Conservation (phyloP, 2,113 vertebrate genomes). For the Podarcis muralis region DNA sequence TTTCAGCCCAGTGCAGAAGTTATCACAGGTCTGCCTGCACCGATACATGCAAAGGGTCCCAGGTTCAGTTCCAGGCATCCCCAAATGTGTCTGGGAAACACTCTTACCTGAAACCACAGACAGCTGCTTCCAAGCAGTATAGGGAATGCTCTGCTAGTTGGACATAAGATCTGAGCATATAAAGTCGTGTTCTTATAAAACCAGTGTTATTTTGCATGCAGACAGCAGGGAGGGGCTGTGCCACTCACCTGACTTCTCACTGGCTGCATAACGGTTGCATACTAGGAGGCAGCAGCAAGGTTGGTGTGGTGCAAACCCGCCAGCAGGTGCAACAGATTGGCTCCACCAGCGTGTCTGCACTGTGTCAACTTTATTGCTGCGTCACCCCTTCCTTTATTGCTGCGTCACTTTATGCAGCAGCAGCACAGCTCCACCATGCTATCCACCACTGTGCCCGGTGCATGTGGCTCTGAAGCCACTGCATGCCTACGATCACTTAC, state of each 20-base stretch:
- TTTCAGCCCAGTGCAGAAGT: background rate
- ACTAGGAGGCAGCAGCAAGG: too few relatives aligned
- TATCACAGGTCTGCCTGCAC: background rate
- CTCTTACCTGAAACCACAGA: background rate
- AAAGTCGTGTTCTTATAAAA: background rate
- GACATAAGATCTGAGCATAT: background rate
- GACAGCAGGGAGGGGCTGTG: too few relatives aligned
- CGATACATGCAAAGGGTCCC: background rate
- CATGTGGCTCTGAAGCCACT: background rate
- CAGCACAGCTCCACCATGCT: too few relatives aligned
- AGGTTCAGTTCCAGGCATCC: background rate
- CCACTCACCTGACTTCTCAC: too few relatives aligned
- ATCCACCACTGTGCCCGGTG: background rate
- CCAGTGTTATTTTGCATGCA: background rate
- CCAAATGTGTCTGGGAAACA: background rate
- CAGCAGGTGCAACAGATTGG: too few relatives aligned
- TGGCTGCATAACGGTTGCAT: too few relatives aligned
- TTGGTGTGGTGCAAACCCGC: too few relatives aligned
- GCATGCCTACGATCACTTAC: too few relatives aligned
- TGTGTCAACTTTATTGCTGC: too few relatives aligned
- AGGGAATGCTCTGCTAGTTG: background rate
- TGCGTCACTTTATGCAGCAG: too few relatives aligned
- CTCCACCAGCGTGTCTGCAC: too few relatives aligned
- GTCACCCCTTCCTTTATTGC: too few relatives aligned
- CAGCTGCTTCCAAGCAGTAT: background rate